Conservation (phyloP, 1,140 invertebrate species). For the Cotesia chilonis region DNA sequence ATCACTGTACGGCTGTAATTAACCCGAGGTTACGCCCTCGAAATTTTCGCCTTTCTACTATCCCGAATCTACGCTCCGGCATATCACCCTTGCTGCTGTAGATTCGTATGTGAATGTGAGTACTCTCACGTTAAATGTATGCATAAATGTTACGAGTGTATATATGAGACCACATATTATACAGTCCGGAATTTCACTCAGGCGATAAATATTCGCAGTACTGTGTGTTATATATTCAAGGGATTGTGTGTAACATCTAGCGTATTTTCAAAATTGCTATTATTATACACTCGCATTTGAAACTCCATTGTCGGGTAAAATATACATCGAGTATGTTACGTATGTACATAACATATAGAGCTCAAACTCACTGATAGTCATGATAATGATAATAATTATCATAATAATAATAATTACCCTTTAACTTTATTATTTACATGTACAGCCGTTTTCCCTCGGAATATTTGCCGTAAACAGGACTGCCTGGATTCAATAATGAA, state of each 20-base stretch:
- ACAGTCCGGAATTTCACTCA: slow-evolving; percentile 13
- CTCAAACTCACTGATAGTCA: no score
- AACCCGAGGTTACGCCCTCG: slow-evolving; percentile 19
- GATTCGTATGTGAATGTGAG: no score
- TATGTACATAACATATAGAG: not conserved
- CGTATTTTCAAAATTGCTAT: slow-evolving; percentile 38
- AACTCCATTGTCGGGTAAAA: not conserved
- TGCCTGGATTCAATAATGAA: no score
- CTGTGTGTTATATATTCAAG: slow-evolving; percentile 10
- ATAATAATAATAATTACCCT: no score
- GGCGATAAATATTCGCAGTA: slow-evolving; percentile 31
- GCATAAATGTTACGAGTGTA: slow-evolving; percentile 8
- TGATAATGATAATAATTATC: no score
- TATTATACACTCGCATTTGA: slow-evolving; percentile 25
- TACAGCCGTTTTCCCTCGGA: no score
- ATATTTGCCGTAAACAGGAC: no score
- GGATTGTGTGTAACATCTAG: slow-evolving; percentile 10
- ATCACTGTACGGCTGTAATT: slow-evolving; percentile 27
- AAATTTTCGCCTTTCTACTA: slow-evolving; percentile 6
- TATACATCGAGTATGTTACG: not conserved
- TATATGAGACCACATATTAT: slow-evolving; percentile 1
- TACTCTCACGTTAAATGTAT: not conserved
- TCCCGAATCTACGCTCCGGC: not conserved
- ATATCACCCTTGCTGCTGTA: no score
- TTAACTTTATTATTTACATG: no score